These are phyloP conservation scores for Ophioninae sp. DNA, from an alignment of 2,888 invertebrate species.

Conservation along the genomic window DNA sequence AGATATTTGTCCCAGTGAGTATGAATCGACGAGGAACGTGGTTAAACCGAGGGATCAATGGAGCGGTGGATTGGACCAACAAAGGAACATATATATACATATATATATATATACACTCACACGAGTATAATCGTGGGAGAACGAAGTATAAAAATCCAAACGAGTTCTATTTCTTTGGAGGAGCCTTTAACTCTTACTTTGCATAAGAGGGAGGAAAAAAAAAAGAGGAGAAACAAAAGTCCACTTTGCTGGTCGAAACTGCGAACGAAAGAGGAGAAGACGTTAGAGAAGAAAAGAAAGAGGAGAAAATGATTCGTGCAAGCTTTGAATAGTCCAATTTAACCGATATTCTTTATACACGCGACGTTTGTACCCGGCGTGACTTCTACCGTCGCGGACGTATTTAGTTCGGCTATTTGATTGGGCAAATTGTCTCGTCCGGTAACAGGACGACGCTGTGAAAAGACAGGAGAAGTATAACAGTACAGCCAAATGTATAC, in stretches of 20 bases:
- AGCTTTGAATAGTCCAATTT: conserved; percentile 75
- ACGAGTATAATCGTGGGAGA: conserved; percentile 21
- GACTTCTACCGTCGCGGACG: conserved; percentile 65
- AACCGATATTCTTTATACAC: conserved; percentile 68
- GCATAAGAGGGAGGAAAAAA: not conserved
- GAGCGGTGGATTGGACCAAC: not conserved
- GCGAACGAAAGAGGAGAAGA: not conserved
- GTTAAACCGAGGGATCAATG: not conserved
- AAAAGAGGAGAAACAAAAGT: not conserved
- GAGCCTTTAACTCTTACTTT: conserved; percentile 4
- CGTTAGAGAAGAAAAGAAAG: conserved; percentile 23
- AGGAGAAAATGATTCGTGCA: conserved; percentile 59
- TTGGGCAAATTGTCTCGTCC: conserved; percentile 81
- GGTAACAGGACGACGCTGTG: conserved; percentile 69
- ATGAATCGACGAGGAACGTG: not conserved
- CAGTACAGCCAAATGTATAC: conserved; percentile 40
- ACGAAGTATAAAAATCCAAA: not conserved
- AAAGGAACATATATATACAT: not conserved
- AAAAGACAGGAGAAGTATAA: conserved; percentile 62
- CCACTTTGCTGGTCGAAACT: not conserved
- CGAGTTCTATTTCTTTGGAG: conserved; percentile 23
- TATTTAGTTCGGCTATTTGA: conserved; percentile 77
- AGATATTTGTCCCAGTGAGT: conserved; percentile 8
- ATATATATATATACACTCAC: not conserved
- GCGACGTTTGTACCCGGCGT: conserved; percentile 60